Percentiles rank a stretch among this genome's conserved stretches.
Conservation (phyloP, 2,113 vertebrate genomes). For the Oreotragus oreotragus region DNA sequence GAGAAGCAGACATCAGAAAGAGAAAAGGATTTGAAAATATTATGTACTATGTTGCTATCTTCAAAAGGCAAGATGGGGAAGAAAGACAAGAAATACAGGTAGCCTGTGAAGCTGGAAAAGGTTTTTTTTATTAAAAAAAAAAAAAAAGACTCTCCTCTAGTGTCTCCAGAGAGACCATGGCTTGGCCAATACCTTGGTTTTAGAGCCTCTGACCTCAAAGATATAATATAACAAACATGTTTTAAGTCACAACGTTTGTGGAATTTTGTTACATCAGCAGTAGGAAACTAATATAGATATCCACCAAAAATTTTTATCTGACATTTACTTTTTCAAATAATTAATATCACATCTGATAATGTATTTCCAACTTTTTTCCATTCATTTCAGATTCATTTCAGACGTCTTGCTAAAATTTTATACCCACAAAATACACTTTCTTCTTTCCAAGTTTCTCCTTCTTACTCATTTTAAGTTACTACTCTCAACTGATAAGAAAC, state of each 20-base stretch:
- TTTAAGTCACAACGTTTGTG: background rate
- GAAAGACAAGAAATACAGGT: background rate
- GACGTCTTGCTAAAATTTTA: background rate
- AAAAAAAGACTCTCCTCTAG: background rate
- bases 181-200: background rate
- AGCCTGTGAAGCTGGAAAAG: background rate
- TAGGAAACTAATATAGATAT: background rate
- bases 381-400: background rate
- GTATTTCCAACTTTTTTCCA: background rate
- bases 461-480: background rate
- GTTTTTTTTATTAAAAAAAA: background rate
- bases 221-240: background rate
- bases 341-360: background rate
- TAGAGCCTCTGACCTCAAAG: background rate
- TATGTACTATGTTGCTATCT: background rate
- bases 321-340: background rate
- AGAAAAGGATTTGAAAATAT: background rate
- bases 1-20: background rate
- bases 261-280: background rate
- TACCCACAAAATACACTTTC: background rate
- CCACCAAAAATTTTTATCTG: background rate
- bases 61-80: background rate
- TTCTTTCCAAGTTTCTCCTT: background rate
- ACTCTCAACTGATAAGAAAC: background rate
- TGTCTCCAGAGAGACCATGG: background rate